Base-by-base conservation (phyloP, 2,888 invertebrate genomes). In the Acanthoscelides obtectus region DNA sequence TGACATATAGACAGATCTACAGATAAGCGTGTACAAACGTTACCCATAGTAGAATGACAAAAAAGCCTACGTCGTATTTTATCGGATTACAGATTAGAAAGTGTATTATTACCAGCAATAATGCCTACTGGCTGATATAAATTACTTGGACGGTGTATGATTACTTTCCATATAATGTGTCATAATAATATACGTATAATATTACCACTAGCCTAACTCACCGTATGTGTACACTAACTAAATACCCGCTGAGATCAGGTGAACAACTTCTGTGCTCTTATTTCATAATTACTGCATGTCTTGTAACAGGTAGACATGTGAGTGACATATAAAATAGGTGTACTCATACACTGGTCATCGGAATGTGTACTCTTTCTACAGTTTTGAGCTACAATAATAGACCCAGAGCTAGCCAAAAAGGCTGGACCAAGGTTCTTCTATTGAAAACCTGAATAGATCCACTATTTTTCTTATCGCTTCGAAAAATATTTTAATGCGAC, bases 31-130 rank as follows among this genome's bases (percentile, higher is more conserved):
- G n/a, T n/a, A 25, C 12, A 22, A 6, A 67, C 22, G n/a, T 27
- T 20, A 21, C 1, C 22, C 8, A 17, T 20, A 8, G 6, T 45
- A 22, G 17, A 20, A 22, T 25, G 21, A 22, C 68, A 17, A 68
- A 68, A 68, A 20, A 68, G 8, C 22, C 69, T 63, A 22, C 65
- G 27, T 21, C 17, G 21, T 22, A 45, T 67, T 67, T 12, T 70
- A 68, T 70, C 22, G 21, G 68, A 72, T 72, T 67, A 69, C 67
- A 64, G 22, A 70, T 72, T 72, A 64, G 72, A 70, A 72, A 72
- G 72, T 65, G 65, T 72, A 69, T 72, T 67, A 72, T 72, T 72
- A 72, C 66, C 4, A 20, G 20, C 63, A 68, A 63, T 72, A 68
- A 70, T 67, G 68, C 67, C 70, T 64, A 68, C 67, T 22, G n/a